Percentiles rank a stretch among this genome's conserved stretches.
Conservation (phyloP, 2,113 vertebrate genomes). For the Pyrgilauda ruficollis region DNA sequence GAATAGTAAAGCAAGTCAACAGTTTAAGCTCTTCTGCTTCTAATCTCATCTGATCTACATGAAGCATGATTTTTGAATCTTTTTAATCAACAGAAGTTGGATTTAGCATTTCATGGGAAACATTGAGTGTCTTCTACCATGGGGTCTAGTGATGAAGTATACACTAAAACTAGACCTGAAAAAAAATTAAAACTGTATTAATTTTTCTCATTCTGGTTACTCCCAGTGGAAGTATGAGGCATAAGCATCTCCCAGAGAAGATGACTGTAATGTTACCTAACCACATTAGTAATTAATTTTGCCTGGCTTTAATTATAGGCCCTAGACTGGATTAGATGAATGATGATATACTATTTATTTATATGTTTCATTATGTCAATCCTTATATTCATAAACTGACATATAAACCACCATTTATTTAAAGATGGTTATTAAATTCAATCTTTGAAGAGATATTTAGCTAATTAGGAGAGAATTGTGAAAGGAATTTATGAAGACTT, state of each 20-base stretch:
- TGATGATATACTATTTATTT: background rate
- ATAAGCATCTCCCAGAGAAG: background rate
- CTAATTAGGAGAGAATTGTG: slow-evolving; percentile 14
- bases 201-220: background rate
- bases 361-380: background rate
- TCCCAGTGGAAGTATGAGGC: background rate
- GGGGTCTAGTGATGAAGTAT: background rate
- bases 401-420: background rate
- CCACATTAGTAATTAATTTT: background rate
- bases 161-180: background rate
- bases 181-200: background rate
- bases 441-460: background rate
- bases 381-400: background rate
- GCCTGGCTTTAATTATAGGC: background rate
- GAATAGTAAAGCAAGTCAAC: background rate
- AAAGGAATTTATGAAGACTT: background rate
- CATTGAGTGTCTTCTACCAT: background rate
- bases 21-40: background rate
- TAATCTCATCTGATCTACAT: background rate
- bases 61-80: background rate
- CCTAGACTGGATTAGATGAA: background rate
- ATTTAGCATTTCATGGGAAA: background rate
- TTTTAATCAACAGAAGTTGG: background rate
- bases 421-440: slow-evolving; percentile 23
- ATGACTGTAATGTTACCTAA: background rate